Percentiles rank a stretch among this genome's conserved stretches.
Evolutionary conservation across 2,113 vertebrate genomes (phyloP).

Genomic region (Trogon melanurus): DNA sequence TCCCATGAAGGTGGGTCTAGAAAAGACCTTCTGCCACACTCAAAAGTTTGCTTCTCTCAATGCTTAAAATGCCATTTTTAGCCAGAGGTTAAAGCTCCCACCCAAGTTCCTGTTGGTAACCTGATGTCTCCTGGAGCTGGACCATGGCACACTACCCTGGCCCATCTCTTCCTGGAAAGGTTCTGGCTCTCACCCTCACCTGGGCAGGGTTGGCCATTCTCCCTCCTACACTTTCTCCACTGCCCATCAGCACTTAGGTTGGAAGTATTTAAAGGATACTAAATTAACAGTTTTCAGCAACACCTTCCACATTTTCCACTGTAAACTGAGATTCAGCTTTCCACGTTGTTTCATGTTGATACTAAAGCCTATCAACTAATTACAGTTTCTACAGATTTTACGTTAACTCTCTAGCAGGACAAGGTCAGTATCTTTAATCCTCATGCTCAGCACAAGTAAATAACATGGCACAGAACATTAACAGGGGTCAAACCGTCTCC

Average conservation of each 20-base stretch:
- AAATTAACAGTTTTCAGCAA: neutral
- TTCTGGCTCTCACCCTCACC: neutral
- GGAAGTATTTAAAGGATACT: neutral
- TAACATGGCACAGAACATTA: neutral
- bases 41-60: neutral
- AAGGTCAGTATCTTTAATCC: neutral
- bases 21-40: neutral
- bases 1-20: neutral
- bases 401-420: neutral
- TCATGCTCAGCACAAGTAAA: neutral
- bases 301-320: neutral
- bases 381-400: neutral
- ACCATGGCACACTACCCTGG: accelerated
- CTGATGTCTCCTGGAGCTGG: neutral
- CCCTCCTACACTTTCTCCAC: neutral
- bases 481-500: neutral
- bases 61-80: neutral
- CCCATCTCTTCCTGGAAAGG: neutral
- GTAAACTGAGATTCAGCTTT: neutral
- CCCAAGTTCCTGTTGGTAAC: neutral
- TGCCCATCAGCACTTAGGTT: neutral
- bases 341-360: neutral
- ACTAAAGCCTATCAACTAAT: neutral
- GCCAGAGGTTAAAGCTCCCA: neutral
- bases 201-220: neutral